Evolutionary conservation across 37 sponge, comb jelly and placozoan genomes (phyloP), one percentile per base, ranked within the genome.

Genomic region (Tethya wilhelma): DNA sequence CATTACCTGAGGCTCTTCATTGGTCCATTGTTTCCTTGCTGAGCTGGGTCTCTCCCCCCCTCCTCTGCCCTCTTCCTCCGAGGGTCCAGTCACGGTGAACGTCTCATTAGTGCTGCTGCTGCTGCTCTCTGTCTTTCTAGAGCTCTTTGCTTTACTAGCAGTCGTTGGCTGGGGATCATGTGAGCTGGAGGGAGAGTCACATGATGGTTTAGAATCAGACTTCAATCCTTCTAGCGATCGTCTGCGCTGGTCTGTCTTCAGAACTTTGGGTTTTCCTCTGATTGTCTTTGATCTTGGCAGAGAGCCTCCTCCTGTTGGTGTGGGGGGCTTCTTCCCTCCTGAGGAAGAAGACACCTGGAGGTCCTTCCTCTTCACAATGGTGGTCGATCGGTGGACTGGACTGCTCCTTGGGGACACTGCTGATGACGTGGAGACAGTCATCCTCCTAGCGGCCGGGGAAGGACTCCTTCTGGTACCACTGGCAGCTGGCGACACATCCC

Each of bases 1-100:
- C 53, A 9, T 49, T 28, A 72, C 73, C 73, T 72, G 73, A 20
- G 22, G 9, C 5, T 69, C 49, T 19, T 71, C 63, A 14, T 62
- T 57, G 30, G 11, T 59, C 82, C 82, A 81, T 37, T 71, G 43
- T 25, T 81, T 81, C 49, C 82, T 59, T 20, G 69, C 70, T 26
- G 80, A 80, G 58, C 30, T 2, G 7, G 80, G 32, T 34, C 59
- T 56, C 41, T 20, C 36, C 20, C 42, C 43, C 26, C 14, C 62
- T 75, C n/a, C 33, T 34, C 26, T 37, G n/a, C 34, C 59, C 38
- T 36, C 38, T 33, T 26, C 44, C 44, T 41, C 64, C 44, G 62
- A 30, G 22, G 62, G 62, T 28, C 62, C 26, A 28, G 12, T 60
- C 62, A 60, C 62, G n/a, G 26, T 30, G 26, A 60, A 60, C n/a